Percentiles rank a stretch among this genome's conserved stretches.
Conservation (phyloP, 2,888 invertebrate species). For the Nipponacmea schrenckii region DNA sequence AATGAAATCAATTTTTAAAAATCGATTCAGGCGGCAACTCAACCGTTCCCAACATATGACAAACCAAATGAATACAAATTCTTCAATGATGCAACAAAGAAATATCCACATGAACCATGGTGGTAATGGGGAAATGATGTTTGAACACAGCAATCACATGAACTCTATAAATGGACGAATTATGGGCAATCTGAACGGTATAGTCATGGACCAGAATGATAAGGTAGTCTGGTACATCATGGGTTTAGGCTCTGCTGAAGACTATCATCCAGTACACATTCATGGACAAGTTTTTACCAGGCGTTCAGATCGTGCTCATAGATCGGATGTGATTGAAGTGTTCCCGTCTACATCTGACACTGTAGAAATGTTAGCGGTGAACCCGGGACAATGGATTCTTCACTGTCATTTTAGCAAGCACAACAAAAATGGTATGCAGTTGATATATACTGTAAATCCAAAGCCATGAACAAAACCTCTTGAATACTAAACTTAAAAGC, state of each 20-base stretch:
- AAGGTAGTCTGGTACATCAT: conserved; percentile 44
- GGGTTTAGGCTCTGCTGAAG: conserved; percentile 45
- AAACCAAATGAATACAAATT: no score
- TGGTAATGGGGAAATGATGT: neutral
- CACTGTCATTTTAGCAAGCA: conserved; percentile 46
- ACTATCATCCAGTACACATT: conserved; percentile 51
- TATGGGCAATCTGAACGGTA: conserved; percentile 2
- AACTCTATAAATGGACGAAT: conserved; percentile 1
- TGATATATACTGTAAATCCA: conserved; percentile 38
- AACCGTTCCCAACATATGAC: no score
- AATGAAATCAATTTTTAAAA: no score
- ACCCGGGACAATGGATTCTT: conserved; percentile 43
- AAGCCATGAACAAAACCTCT: neutral
- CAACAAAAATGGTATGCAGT: conserved; percentile 41
- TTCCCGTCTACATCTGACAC: conserved; percentile 41
- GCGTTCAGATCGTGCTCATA: conserved; percentile 20
- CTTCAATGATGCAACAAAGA: no score
- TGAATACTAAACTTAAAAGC: no score
- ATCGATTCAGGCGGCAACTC: no score
- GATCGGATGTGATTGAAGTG: conserved; percentile 41
- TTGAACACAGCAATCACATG: conserved; percentile 7
- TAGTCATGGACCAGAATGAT: conserved; percentile 35
- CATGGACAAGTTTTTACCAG: conserved; percentile 41
- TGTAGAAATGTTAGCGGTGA: conserved; percentile 38
- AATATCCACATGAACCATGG: no score